Evolutionary conservation across 2,888 invertebrate genomes (phyloP), one percentile per base, ranked within the genome.

Genomic region (Tricholauxania praeusta): DNA sequence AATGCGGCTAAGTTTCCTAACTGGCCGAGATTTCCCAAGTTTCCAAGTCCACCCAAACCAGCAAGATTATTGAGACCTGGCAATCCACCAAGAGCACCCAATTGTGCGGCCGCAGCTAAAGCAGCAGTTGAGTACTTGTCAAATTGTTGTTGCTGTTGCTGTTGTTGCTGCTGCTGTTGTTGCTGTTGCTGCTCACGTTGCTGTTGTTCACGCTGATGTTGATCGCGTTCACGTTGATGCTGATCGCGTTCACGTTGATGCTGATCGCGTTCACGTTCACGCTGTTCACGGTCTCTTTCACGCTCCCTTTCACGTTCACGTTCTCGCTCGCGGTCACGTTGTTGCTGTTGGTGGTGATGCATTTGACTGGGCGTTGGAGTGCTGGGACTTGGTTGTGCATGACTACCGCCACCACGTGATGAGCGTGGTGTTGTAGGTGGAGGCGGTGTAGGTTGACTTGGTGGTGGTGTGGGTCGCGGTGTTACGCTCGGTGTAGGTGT

Each of bases 401-500:
- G 82, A 78, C 74, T 83, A 53, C 80, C 80, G 2, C 82, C 82
- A 12, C 78, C 82, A 53, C 86, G 82, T 12, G 85, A 83, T 6
- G 85, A 85, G 63, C 86, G 84, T 17, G 84, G 77, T 64, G 84
- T 79, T 49, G 78, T 80, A 62, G 81, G 85, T 74, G 85, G 85
- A 69, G 83, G 83, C 74, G 86, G 85, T 62, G 85, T 89, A 78
- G 88, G 84, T 76, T 88, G 89, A n/a, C 89, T 87, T 74, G 89
- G 87, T 64, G 90, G 89, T 71, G 89, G 89, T 77, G 89, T 89
- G 17, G 91, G 90, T 63, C 91, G 89, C 71, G 90, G 88, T 63
- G 90, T 88, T 75, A 89, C 87, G 71, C 90, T 90, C 78, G 87
- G 87, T 55, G 87, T 87, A 71, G 85, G 85, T 62, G 87, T 83